Percentiles rank a stretch among this genome's conserved stretches.
These are phyloP conservation scores for Ptychochromis oligacanthus DNA, from an alignment of 2,113 vertebrate species.

Conservation along the genomic window DNA sequence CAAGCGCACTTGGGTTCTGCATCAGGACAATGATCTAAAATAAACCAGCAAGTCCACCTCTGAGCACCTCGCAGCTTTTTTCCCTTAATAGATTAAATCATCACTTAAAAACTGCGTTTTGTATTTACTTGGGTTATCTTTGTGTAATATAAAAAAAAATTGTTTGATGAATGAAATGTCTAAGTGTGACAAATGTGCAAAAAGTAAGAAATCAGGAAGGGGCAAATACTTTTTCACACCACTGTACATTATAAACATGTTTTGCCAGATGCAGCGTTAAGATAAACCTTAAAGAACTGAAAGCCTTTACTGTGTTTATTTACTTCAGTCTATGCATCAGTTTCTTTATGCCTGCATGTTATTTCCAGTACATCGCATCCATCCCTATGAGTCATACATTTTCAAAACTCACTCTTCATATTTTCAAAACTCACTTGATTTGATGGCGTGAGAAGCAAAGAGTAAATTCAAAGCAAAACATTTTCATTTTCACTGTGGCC, in stretches of 20 bases:
- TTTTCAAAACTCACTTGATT: constrained; percentile 15
- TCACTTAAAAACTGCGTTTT: too few relatives aligned
- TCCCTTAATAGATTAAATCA: too few relatives aligned
- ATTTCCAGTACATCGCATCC: neutral
- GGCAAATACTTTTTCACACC: too few relatives aligned
- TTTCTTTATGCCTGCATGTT: neutral
- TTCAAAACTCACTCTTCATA: neutral
- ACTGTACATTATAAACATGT: neutral
- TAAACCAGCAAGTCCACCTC: too few relatives aligned
- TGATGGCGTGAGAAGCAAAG: constrained; percentile 26
- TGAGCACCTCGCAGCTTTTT: too few relatives aligned
- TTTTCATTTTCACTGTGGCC: constrained; percentile 47
- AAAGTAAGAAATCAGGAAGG: too few relatives aligned
- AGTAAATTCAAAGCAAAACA: constrained; percentile 48
- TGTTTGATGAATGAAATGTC: too few relatives aligned
- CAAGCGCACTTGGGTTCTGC: too few relatives aligned
- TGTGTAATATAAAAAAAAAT: too few relatives aligned
- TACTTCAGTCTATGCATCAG: neutral
- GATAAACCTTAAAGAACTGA: neutral
- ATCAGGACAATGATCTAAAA: too few relatives aligned
- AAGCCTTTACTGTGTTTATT: neutral
- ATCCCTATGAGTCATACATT: neutral
- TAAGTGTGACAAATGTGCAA: too few relatives aligned
- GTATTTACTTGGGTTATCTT: too few relatives aligned
- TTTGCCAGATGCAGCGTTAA: neutral